Evolutionary conservation across 2,113 vertebrate genomes (phyloP), one percentile per base, ranked within the genome.

Genomic region (Pardalotus punctatus): DNA sequence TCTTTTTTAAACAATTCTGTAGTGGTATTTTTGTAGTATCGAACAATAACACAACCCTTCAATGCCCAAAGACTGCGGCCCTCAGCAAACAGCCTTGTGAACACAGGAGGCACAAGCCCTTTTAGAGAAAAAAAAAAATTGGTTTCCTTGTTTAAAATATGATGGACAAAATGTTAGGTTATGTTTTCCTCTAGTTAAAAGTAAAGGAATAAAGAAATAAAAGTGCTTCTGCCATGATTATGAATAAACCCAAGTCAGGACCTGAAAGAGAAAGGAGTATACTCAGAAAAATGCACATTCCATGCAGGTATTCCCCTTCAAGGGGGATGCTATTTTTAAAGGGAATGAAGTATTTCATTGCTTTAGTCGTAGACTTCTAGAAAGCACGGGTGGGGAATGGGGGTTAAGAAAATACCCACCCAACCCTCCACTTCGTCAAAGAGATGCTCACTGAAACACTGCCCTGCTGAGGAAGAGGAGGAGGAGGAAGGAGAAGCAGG

Each of bases 41-140:
- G 96, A 96, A 98, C 96, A 93, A 98, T 98, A 97, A 98, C 98
- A 98, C 97, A 98, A 98, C 98, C 99, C 99, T 99, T 99, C 99
- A 99, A 99, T 99, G 99, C 98, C 98, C 98, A 98, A 98, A 99
- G 99, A 99, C 99, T 99, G 99, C 99, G 98, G 98, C 98, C 99
- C 99, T 98, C 90, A 97, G 99, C 99, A 99, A 98, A 99, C 99
- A 99, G 99, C 99, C 98, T 98, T 96, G 98, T 85, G 98, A 99
- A 98, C 98, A 98, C 97, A 67, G 40, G 87, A 95, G 94, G 97
- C 97, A 98, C 97, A 96, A 97, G 65, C 97, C 97, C 98, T 96
- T 98, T 97, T 98, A 97, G 98, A 98, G 98, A 98, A 98, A 98
- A 97, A 80, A 94, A 16, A 36, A 78, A 73, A 48, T 4, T 19